Conservation (phyloP, 2,113 vertebrate genomes). For the Albula glossodonta region DNA sequence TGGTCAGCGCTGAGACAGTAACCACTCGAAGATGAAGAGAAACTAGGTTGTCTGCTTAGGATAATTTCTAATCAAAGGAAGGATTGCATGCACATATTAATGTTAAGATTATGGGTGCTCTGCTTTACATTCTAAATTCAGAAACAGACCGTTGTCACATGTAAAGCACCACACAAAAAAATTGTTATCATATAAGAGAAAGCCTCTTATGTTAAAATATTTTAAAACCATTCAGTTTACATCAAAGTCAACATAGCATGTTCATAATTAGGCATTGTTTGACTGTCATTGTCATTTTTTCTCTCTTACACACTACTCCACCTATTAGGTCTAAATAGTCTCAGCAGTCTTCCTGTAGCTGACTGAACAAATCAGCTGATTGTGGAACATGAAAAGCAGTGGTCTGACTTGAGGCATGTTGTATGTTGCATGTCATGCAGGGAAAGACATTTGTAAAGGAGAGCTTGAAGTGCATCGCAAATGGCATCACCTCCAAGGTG, state of each 20-base stretch:
- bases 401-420: not conserved
- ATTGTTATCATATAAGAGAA: no score
- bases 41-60: no score
- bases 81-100: not conserved
- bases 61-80: not conserved
- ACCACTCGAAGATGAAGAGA: no score
- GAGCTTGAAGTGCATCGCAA: slow-evolving; percentile 90
- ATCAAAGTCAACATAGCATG: no score
- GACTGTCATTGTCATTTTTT: no score
- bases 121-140: not conserved
- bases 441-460: slow-evolving; percentile 96
- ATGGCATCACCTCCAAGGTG: slow-evolving; percentile 81
- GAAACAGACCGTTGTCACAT: not conserved
- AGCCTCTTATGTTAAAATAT: no score
- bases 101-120: not conserved
- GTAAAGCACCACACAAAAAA: not conserved
- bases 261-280: no score
- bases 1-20: no score
- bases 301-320: no score
- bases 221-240: no score
- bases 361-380: not conserved
- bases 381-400: no score
- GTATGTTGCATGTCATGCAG: slow-evolving; percentile 56
- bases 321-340: no score
- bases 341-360: not conserved